phyloP scores from a whole-genome alignment of 2,113 vertebrate genomes.

The Thalassarche chlororhynchos region DNA sequence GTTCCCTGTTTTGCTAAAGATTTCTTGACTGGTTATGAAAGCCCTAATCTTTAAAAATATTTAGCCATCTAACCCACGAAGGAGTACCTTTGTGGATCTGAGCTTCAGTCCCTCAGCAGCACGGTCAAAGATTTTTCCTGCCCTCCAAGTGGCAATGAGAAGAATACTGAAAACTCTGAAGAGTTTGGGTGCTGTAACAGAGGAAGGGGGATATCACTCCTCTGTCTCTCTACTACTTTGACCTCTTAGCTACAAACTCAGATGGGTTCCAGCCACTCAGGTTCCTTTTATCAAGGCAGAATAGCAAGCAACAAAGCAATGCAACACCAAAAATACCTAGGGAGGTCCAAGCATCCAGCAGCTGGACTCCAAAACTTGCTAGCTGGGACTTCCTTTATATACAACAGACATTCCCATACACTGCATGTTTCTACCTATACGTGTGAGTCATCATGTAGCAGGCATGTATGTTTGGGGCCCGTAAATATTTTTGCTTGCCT shows the following conservation, averaged over 20 bases:
- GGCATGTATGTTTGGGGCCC: background rate
- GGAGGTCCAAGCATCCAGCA: background rate
- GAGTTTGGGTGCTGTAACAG: background rate
- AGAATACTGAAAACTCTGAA: background rate
- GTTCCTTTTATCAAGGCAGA: background rate
- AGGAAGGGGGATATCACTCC: background rate
- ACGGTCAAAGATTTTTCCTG: background rate
- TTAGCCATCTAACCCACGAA: background rate
- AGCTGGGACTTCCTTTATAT: background rate
- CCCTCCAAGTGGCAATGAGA: background rate
- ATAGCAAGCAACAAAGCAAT: background rate
- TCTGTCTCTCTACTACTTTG: background rate
- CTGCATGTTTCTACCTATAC: background rate
- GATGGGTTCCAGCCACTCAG: background rate
- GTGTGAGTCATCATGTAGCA: background rate
- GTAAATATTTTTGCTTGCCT: background rate
- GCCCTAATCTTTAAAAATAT: background rate
- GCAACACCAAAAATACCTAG: background rate
- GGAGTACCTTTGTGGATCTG: background rate
- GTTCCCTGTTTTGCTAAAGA: background rate
- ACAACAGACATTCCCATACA: rapidly evolving
- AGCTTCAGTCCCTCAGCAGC: background rate
- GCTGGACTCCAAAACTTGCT: background rate
- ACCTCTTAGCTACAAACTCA: background rate
- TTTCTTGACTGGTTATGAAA: background rate